These are phyloP conservation scores for Thereva unica DNA, from an alignment of 2,888 invertebrate species.

Conservation along the genomic window DNA sequence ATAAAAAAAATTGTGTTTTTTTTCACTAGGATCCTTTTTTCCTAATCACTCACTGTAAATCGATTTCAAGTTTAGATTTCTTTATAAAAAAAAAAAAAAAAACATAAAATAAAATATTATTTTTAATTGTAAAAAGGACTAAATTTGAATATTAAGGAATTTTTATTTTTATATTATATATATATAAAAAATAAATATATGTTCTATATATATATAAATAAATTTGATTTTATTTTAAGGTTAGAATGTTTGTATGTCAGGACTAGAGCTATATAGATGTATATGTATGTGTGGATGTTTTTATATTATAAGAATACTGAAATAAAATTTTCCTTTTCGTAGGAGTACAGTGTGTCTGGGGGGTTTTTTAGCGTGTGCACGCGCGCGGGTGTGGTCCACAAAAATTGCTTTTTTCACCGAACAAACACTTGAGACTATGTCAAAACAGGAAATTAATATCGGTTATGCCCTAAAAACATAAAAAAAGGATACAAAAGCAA, in stretches of 20 bases:
- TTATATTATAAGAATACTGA: neutral
- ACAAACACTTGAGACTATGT: constrained; percentile 12
- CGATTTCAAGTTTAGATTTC: too few relatives aligned
- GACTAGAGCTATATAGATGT: constrained; percentile 5
- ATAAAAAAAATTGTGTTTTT: too few relatives aligned
- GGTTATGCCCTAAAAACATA: too few relatives aligned
- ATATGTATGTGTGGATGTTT: neutral
- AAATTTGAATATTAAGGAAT: too few relatives aligned
- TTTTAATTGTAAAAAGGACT: too few relatives aligned
- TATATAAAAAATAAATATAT: neutral
- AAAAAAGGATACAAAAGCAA: too few relatives aligned
- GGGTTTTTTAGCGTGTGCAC: constrained; percentile 30
- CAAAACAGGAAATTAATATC: constrained; percentile 3
- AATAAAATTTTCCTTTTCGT: constrained; percentile 32
- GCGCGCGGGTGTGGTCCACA: constrained; percentile 36
- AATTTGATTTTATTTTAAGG: constrained; percentile 23
- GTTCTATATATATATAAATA: constrained; percentile 10
- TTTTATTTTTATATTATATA: neutral
- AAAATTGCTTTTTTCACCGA: constrained; percentile 18
- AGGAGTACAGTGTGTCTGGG: constrained; percentile 24
- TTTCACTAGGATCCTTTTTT: too few relatives aligned
- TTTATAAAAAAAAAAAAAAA: too few relatives aligned
- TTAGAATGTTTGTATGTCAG: constrained; percentile 27
- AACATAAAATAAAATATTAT: too few relatives aligned
- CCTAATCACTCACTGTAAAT: too few relatives aligned